Base-by-base conservation (phyloP, 2,797 vertebrate species). In the Microtus obscurus region DNA sequence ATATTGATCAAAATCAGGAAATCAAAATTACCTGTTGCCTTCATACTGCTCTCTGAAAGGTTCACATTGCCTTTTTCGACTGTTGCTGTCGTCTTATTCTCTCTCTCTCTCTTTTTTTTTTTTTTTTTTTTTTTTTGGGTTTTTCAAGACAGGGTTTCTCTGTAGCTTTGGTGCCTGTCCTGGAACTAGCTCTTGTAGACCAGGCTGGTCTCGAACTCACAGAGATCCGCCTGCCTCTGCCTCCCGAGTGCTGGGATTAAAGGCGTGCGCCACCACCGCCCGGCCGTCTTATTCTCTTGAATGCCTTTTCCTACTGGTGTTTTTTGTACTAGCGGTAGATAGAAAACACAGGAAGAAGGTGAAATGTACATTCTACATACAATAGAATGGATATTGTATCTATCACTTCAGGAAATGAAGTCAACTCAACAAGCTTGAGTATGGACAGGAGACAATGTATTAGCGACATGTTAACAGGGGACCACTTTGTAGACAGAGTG, bases 21-120 rank as follows among this genome's bases (percentile, higher is more conserved):
- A 29, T 74, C 43, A 88, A 71, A 45, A 67, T 82, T 95, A 96
- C 95, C 97, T 95, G 87, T 90, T 61, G 89, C 59, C 61, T 90
- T 14, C 7, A 1, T 90, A 16, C 40, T 21, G 40, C 77, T 74
- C 73, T 88, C 59, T 67, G 71, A 87, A 67, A 34, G 6, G 21
- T 77, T 17, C 48, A 8, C 2, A 23, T 0, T 9, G 37, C 4
- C 10, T 31, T 90, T 83, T 90, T 87, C 17, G 17, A 0, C 53
- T 56, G 17, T 56, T 56, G 17, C n/a, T n/a, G n/a, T n/a, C n/a
- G n/a, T n/a, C n/a, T n/a, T n/a, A n/a, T n/a, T n/a, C n/a, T n/a
- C n/a, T n/a, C n/a, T n/a, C n/a, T n/a, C n/a, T n/a, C n/a, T n/a
- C n/a, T n/a, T n/a, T n/a, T n/a, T n/a, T n/a, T n/a, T n/a, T n/a